A percentile compares a stretch with the other conserved stretches of the same genome.
phyloP scores from a whole-genome alignment of 2,888 invertebrate genomes.

The Gerosis bhagava region DNA sequence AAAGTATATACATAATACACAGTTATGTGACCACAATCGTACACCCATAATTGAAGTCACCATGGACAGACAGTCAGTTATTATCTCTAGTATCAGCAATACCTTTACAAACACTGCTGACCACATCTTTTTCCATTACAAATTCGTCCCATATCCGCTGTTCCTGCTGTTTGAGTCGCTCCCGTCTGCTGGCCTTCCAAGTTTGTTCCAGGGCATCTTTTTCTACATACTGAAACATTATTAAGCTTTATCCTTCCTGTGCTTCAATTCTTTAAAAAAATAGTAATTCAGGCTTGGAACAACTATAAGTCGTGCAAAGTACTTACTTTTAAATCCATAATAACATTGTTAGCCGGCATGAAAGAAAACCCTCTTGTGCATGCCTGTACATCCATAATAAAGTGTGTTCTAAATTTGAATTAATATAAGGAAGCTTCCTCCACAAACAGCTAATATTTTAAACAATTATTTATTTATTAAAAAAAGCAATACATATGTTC shows the following conservation, averaged over 20 bases:
- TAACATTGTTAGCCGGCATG: conserved; percentile 57
- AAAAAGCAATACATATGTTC: no score
- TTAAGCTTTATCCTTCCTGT: no score
- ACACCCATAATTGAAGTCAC: no score
- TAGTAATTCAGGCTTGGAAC: no score
- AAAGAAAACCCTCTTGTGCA: conserved; percentile 64
- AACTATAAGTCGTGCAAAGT: no score
- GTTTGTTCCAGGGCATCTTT: conserved; percentile 58
- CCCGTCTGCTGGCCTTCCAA: conserved; percentile 59
- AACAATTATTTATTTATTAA: no score
- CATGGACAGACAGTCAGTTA: no score
- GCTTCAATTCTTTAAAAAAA: no score
- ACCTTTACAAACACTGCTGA: conserved; percentile 54
- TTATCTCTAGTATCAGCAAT: no score
- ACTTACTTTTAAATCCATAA: conserved; percentile 54
- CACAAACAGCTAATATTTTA: background rate
- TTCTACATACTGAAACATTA: conserved; percentile 55
- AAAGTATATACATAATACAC: no score
- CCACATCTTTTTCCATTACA: conserved; percentile 62
- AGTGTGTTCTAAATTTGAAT: conserved; percentile 5
- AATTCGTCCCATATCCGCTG: conserved; percentile 71
- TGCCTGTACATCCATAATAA: conserved; percentile 45
- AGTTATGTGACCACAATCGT: no score
- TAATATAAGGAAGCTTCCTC: no score
- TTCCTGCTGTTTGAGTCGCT: conserved; percentile 63